phyloP scores from a whole-genome alignment of 2,797 vertebrate species.

The Paguma larvata region DNA sequence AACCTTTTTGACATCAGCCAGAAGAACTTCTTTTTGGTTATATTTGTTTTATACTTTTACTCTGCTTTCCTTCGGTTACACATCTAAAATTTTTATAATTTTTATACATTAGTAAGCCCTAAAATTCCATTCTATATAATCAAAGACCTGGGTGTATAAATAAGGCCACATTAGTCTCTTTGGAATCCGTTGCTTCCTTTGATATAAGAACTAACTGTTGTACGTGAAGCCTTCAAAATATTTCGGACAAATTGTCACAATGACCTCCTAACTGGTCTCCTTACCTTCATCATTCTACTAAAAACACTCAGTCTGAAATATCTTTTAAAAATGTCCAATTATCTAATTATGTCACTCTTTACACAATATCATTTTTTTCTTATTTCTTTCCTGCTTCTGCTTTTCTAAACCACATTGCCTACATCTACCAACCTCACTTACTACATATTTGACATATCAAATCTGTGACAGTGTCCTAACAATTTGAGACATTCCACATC shows the following conservation, averaged over 20 bases:
- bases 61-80: not conserved
- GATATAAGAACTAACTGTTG: not conserved
- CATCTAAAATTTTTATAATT: not conserved
- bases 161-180: not conserved
- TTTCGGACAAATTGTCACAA: not conserved
- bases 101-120: not conserved
- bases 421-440: not conserved
- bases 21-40: not conserved
- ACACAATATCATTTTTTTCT: not conserved
- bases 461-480: too few species aligned
- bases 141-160: not conserved
- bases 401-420: not conserved
- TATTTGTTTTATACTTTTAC: not conserved
- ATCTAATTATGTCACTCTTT: not conserved
- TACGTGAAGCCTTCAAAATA: not conserved
- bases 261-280: not conserved
- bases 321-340: not conserved
- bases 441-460: not conserved
- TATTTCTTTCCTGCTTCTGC: not conserved
- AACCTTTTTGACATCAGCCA: not conserved
- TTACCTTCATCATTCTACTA: not conserved
- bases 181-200: not conserved
- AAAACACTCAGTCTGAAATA: not conserved
- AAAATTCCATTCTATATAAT: not conserved
- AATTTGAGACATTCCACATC: rapidly evolving